phyloP scores from a whole-genome alignment of 1,140 invertebrate species.

The Brachystomella parvula region DNA sequence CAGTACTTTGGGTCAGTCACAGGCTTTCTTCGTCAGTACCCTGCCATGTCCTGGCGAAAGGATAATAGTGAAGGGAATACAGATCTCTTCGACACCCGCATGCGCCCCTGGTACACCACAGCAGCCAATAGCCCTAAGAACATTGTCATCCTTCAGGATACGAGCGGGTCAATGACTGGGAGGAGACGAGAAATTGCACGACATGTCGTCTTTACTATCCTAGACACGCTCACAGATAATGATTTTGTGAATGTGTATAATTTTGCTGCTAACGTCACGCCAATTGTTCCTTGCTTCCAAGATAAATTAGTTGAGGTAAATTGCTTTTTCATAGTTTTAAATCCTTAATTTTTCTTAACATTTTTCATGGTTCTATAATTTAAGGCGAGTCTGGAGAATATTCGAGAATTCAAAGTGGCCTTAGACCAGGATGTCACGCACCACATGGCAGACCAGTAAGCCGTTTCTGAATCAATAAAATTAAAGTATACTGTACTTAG shows the following conservation, averaged over 20 bases:
- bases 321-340: neutral
- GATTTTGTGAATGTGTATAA: slow-evolving; percentile 91
- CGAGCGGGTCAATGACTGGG: slow-evolving; percentile 96
- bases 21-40: slow-evolving; percentile 86
- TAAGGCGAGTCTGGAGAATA: slow-evolving; percentile 77
- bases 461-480: neutral
- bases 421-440: slow-evolving; percentile 51
- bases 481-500: neutral
- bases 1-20: slow-evolving; percentile 91
- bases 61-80: slow-evolving; percentile 45
- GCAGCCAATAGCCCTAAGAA: slow-evolving; percentile 96
- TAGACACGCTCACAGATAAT: slow-evolving; percentile 95
- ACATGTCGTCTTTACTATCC: slow-evolving; percentile 71
- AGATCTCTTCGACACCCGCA: slow-evolving; percentile 77
- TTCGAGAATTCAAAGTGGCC: slow-evolving; percentile 62
- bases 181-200: slow-evolving; percentile 84
- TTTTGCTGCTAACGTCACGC: slow-evolving; percentile 57
- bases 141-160: slow-evolving; percentile 89
- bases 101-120: slow-evolving; percentile 89
- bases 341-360: neutral
- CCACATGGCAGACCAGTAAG: neutral
- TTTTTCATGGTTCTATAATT: slow-evolving; percentile 21
- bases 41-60: slow-evolving; percentile 59
- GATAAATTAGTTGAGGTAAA: slow-evolving; percentile 69
- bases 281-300: slow-evolving; percentile 71